phyloP scores from a whole-genome alignment of 2,888 invertebrate species.

The Orthosia incerta region DNA sequence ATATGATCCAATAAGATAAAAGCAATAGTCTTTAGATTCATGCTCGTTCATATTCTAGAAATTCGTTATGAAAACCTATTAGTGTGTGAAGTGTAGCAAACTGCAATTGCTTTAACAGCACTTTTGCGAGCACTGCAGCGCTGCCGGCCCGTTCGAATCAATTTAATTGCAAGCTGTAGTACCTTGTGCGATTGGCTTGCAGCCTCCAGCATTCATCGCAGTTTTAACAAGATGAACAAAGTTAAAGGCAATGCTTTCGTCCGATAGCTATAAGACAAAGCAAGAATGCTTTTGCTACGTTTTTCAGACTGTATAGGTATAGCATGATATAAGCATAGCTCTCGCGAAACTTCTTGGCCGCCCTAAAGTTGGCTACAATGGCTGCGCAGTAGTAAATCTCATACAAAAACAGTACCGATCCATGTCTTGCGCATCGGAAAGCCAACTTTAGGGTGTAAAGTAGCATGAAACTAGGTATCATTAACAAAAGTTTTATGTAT shows the following conservation, averaged over 20 bases:
- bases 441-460: too few relatives aligned
- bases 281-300: not conserved
- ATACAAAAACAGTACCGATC: too few relatives aligned
- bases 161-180: constrained; percentile 53
- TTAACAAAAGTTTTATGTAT: too few relatives aligned
- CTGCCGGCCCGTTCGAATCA: constrained; percentile 38
- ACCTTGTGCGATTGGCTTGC: constrained; percentile 37
- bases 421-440: too few relatives aligned
- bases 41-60: not conserved
- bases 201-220: constrained; percentile 16
- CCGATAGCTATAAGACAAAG: constrained; percentile 16
- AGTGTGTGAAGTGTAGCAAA: constrained; percentile 51
- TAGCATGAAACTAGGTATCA: too few relatives aligned
- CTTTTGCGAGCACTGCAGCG: constrained; percentile 37
- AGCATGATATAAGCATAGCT: too few relatives aligned
- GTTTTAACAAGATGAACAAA: constrained; percentile 50
- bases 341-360: too few relatives aligned
- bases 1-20: too few relatives aligned
- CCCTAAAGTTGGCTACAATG: too few relatives aligned
- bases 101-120: constrained; percentile 50
- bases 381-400: too few relatives aligned
- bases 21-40: not conserved
- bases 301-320: not conserved
- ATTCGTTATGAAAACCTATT: constrained; percentile 45
- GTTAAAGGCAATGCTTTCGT: constrained; percentile 25